Evolutionary conservation across 2,888 invertebrate species (phyloP), one percentile per base, ranked within the genome.

Genomic region (Chymomyza caudatula): DNA sequence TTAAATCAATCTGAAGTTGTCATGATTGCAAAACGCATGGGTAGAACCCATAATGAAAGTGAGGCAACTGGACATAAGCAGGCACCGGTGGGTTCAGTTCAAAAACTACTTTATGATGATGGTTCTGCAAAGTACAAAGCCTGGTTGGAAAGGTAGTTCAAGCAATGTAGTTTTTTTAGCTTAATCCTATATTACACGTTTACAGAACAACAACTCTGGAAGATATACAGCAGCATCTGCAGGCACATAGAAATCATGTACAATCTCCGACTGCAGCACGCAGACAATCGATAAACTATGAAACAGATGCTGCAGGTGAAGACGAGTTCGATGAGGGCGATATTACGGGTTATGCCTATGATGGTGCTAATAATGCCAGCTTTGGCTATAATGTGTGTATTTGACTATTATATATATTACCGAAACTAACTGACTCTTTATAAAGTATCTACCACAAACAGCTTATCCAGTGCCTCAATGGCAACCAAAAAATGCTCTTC

Each of bases 191-290:
- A 0, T 11, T 8, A 3, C 0, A 11, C 29, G 2, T 17, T 84
- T 83, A n/a, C 83, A 95, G 95, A 81, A 93, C 94, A 49, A 93
- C 95, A 17, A 94, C 94, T 0, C 87, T 95, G 13, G 94, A 95
- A 74, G 94, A 94, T 73, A 92, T 95, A 44, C 93, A 94, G 87
- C 92, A 92, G 4, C 93, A 94, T 78, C 93, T 94, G 77, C 78
- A 90, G 15, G 19, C 47, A 4, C 8, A 29, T 19, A 42, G n/a
- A n/a, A 44, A 22, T 15, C 20, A 53, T 37, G 25, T 19, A n/a
- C n/a, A 11, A 20, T 43, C n/a, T 53, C 57, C 43, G 19, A 53
- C 19, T 25, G 44, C 47, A 11, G 20, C 29, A 29, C 65, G 65
- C 20, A 61, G 65, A 13, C 54, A 63, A 43, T 60, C 25, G 17